These are phyloP conservation scores for Cheilosia soror DNA, from an alignment of 2,888 invertebrate genomes.

Conservation along the genomic window DNA sequence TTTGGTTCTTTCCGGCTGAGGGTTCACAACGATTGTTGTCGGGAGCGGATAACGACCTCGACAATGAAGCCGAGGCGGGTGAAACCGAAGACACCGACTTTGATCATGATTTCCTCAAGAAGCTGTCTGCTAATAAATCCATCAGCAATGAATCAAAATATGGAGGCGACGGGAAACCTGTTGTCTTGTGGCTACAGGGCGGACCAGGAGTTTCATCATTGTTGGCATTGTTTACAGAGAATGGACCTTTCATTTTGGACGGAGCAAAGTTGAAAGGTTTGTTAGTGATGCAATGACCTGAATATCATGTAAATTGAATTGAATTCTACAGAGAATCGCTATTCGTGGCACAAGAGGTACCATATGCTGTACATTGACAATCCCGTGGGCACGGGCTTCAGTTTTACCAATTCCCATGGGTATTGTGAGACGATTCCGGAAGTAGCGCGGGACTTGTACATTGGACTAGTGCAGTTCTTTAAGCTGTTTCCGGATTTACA, in stretches of 20 bases:
- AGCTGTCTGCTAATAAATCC: constrained; percentile 84
- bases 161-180: constrained; percentile 83
- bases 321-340: constrained; percentile 83
- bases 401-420: constrained; percentile 87
- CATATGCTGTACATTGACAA: constrained; percentile 88
- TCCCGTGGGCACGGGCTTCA: constrained; percentile 88
- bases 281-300: constrained; percentile 6
- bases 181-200: constrained; percentile 86
- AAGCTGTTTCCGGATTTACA: constrained; percentile 86
- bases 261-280: constrained; percentile 79
- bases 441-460: constrained; percentile 87
- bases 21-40: constrained; percentile 80
- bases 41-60: constrained; percentile 84
- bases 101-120: constrained; percentile 84
- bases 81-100: constrained; percentile 80
- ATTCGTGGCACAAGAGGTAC: constrained; percentile 87
- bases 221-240: constrained; percentile 86
- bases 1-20: constrained; percentile 91
- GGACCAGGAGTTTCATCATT: constrained; percentile 86
- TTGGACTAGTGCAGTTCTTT: constrained; percentile 87
- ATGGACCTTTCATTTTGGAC: constrained; percentile 86
- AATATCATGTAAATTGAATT: background rate
- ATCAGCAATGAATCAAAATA: constrained; percentile 8
- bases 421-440: constrained; percentile 87
- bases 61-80: constrained; percentile 83